Percentiles rank a stretch among this genome's conserved stretches.
Evolutionary conservation across 2,888 invertebrate genomes (phyloP).

Genomic region (Venustoraphidia nigricollis): DNA sequence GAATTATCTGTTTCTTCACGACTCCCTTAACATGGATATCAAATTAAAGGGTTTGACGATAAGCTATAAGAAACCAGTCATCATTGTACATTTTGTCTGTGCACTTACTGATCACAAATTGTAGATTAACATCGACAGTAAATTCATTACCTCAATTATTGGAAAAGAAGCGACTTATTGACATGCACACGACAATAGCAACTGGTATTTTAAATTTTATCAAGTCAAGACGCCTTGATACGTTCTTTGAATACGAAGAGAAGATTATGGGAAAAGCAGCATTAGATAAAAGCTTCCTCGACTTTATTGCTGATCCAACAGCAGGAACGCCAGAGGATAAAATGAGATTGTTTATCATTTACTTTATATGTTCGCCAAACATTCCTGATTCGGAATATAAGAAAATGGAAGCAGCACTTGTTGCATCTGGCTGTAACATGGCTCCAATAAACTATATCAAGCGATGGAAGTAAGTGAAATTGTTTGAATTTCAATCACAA

Average conservation of each 20-base stretch:
- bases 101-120: too few relatives aligned
- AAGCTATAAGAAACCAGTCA: too few relatives aligned
- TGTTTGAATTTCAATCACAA: not conserved
- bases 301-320: constrained; percentile 72
- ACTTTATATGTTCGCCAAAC: constrained; percentile 70
- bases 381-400: constrained; percentile 71
- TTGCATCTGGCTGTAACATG: constrained; percentile 72
- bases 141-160: constrained; percentile 91
- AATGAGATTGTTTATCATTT: constrained; percentile 82
- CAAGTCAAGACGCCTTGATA: constrained; percentile 81
- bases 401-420: constrained; percentile 64
- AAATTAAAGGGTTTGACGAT: too few relatives aligned
- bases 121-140: constrained; percentile 80
- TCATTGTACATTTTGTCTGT: too few relatives aligned
- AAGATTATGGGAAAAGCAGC: constrained; percentile 86
- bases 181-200: constrained; percentile 97
- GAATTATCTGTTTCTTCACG: too few relatives aligned
- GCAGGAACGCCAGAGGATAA: constrained; percentile 86
- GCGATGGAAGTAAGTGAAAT: constrained; percentile 65
- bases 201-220: constrained; percentile 77
- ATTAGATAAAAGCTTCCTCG: constrained; percentile 71
- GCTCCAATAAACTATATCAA: constrained; percentile 77
- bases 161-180: constrained; percentile 93
- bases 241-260: constrained; percentile 95
- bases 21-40: too few relatives aligned